Evolutionary conservation across 2,113 vertebrate genomes (phyloP), one percentile per base, ranked within the genome.

Genomic region (Oceanites oceanicus): DNA sequence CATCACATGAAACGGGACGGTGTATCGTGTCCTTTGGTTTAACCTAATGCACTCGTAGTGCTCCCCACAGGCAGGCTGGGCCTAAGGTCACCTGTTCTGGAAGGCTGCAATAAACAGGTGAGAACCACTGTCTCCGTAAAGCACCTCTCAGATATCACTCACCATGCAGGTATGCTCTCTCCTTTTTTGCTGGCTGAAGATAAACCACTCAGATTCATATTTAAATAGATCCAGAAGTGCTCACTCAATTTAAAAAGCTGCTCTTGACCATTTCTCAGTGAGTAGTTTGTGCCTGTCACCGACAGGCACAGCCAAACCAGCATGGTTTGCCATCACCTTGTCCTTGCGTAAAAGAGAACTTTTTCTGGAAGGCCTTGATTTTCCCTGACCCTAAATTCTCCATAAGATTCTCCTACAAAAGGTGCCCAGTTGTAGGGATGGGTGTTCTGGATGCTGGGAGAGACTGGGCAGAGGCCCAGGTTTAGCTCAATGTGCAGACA

Each of bases 1-100:
- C n/a, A 34, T 23, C 4, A 6, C 53, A 32, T 9, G 22, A 11
- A 52, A 73, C 0, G 0, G 25, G 52, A 58, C 36, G 0, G 2
- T 11, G 45, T 15, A 9, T n/a, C 11, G 1, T 15, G n/a, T 23
- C 11, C 29, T 14, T 38, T 44, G 45, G 19, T 47, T 84, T 71
- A 74, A 26, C 2, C 11, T 59, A 38, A 47, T 5, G 62, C 7
- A 11, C 25, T 32, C 34, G 2, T 34, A 53, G 32, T 10, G n/a
- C 5, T 25, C 19, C 17, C 10, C 22, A 59, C 11, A 45, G 13
- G 49, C 34, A 76, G 72, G 23, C n/a, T 13, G 21, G 18, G 27
- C 18, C 40, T 34, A 38, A 45, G 32, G 14, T 2, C 11, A 9
- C 18, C 38, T 34, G 6, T 18, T 83, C 62, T 30, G 30, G 36